Evolutionary conservation across 2,797 vertebrate genomes (phyloP).

Genomic region (Rhadinocentrus ornatus): DNA sequence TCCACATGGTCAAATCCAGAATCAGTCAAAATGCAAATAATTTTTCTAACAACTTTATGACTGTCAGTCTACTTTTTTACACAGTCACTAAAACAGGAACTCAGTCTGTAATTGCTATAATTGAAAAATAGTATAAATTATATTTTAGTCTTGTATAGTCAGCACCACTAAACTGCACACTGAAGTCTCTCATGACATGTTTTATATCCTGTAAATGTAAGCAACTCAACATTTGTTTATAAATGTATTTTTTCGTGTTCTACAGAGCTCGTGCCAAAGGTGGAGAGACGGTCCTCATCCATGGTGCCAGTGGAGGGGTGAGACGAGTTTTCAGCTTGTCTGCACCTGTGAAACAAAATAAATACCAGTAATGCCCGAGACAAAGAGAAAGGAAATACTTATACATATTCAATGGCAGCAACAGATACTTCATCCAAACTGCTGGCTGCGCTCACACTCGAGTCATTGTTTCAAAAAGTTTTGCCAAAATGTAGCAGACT

Average conservation of each 20-base stretch:
- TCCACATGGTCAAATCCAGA: not conserved
- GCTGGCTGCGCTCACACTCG: not conserved
- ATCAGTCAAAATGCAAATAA: not conserved
- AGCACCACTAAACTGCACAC: not conserved
- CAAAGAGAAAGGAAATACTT: not conserved
- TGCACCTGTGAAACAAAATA: too few relatives aligned
- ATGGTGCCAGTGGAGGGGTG: slow-evolving; percentile 95
- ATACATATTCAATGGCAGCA: not conserved
- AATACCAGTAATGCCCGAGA: not conserved
- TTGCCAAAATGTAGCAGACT: not conserved
- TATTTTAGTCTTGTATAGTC: not conserved
- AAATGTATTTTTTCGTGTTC: slow-evolving; percentile 37
- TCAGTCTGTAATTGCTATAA: not conserved
- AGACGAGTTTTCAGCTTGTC: slow-evolving; percentile 31
- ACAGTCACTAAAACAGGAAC: not conserved
- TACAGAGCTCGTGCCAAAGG: slow-evolving; percentile 85
- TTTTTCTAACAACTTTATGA: not conserved
- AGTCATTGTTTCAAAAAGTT: not conserved
- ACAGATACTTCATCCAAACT: not conserved
- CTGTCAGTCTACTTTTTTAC: not conserved
- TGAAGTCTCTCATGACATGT: not conserved
- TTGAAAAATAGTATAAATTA: not conserved
- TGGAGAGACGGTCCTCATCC: slow-evolving; percentile 89
- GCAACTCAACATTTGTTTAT: not conserved
- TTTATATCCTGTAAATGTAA: not conserved